Percentiles rank a stretch among this genome's conserved stretches.
Conservation (phyloP, 2,113 vertebrate genomes). For the Corythoichthys haematopterus region DNA sequence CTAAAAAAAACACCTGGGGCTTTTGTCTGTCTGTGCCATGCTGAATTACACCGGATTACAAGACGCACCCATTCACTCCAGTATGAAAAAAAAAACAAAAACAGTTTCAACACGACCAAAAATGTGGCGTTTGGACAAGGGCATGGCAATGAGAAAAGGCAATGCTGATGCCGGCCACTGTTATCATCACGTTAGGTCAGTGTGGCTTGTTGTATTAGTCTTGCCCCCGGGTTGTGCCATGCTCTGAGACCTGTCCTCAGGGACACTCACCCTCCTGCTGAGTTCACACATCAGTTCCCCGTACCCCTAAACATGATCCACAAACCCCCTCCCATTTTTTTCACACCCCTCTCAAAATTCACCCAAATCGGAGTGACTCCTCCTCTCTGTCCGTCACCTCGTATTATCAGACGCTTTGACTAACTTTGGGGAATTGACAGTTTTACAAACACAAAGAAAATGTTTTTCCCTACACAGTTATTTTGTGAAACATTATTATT, state of each 20-base stretch:
- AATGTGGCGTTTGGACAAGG: conserved; percentile 71
- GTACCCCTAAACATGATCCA: neutral
- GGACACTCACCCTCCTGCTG: conserved; percentile 50
- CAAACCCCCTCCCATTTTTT: conserved; percentile 26
- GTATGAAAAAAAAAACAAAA: conserved; percentile 26
- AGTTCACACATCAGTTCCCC: conserved; percentile 27
- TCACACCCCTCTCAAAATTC: conserved; percentile 48
- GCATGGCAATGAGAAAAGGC: conserved; percentile 61
- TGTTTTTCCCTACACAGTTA: neutral
- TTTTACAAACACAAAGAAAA: conserved; percentile 32
- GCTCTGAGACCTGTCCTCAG: conserved; percentile 51
- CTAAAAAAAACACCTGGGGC: conserved; percentile 65
- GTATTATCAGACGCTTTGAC: conserved; percentile 33
- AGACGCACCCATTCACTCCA: conserved; percentile 42
- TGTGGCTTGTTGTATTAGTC: conserved; percentile 41
- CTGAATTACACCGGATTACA: conserved; percentile 60
- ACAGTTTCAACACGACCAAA: conserved; percentile 57
- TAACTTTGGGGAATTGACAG: conserved; percentile 12
- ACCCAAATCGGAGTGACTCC: conserved; percentile 54
- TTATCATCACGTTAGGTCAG: conserved; percentile 52
- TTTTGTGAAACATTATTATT: neutral
- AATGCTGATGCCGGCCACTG: conserved; percentile 62
- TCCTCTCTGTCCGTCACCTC: conserved; percentile 55
- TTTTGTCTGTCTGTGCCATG: conserved; percentile 56
- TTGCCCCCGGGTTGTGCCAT: conserved; percentile 43